Conservation (phyloP, 2,113 vertebrate genomes). For the Lophochroa leadbeateri region DNA sequence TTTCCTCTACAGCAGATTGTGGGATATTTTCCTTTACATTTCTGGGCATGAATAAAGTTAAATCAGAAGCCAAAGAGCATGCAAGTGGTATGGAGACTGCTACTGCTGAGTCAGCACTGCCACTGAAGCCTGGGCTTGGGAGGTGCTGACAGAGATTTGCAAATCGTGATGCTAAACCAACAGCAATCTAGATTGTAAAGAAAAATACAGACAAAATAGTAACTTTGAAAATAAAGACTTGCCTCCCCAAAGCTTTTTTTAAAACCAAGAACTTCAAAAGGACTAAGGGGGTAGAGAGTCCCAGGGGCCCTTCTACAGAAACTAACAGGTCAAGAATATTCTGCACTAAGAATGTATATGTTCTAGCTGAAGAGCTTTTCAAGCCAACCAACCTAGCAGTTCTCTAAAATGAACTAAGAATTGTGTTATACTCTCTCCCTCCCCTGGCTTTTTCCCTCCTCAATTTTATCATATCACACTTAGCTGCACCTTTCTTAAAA, state of each 20-base stretch:
- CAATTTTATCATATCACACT: background rate
- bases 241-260: background rate
- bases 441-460: background rate
- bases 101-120: background rate
- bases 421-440: background rate
- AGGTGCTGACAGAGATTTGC: background rate
- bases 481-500: constrained; percentile 2
- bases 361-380: background rate
- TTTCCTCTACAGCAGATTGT: background rate
- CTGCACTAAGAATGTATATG: background rate
- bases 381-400: background rate
- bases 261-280: background rate
- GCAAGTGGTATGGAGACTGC: fast-evolving
- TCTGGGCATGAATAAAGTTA: background rate
- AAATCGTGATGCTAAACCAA: background rate
- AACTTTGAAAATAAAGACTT: background rate
- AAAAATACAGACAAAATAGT: background rate
- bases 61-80: background rate
- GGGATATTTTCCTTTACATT: background rate
- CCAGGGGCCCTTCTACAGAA: background rate
- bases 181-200: background rate
- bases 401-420: background rate
- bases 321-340: background rate
- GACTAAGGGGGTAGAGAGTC: background rate
- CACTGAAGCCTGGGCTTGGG: background rate